phyloP scores from a whole-genome alignment of 2,888 invertebrate genomes.

The Macaria liturata region DNA sequence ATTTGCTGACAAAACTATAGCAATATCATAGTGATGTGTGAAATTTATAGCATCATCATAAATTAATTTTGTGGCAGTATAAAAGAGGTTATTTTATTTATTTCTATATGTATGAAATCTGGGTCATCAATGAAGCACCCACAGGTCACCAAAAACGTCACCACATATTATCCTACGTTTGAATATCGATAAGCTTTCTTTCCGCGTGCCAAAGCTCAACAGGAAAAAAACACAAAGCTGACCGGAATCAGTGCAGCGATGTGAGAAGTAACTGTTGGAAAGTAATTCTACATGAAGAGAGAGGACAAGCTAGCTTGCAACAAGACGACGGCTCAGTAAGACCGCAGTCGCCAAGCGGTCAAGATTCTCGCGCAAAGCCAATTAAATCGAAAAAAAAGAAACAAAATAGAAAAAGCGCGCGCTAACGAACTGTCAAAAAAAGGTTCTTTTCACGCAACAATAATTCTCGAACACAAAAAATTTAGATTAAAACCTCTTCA shows the following conservation, averaged over 20 bases:
- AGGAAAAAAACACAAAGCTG: constrained; percentile 45
- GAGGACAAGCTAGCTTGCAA: constrained; percentile 58
- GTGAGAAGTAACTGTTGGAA: constrained; percentile 81
- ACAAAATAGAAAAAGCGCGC: constrained; percentile 69
- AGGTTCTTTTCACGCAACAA: constrained; percentile 39
- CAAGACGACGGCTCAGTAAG: constrained; percentile 65
- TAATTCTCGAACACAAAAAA: constrained; percentile 13
- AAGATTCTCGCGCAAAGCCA: constrained; percentile 64
- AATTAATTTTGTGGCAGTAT: too few species aligned
- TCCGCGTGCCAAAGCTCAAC: constrained; percentile 46
- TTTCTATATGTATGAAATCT: too few species aligned
- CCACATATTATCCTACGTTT: constrained; percentile 29
- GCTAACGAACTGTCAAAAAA: constrained; percentile 67
- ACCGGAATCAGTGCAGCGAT: constrained; percentile 76
- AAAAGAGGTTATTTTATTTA: too few species aligned
- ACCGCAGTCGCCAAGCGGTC: constrained; percentile 76
- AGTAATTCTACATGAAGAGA: constrained; percentile 68
- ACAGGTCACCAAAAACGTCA: neutral
- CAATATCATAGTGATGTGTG: too few species aligned
- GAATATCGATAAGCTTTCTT: constrained; percentile 57
- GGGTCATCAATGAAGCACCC: constrained; percentile 7
- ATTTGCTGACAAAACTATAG: too few species aligned
- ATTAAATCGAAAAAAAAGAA: constrained; percentile 48
- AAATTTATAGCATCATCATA: too few species aligned
- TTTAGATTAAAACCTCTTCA: constrained; percentile 7